These are phyloP conservation scores for Plotosus lineatus DNA, from an alignment of 2,113 vertebrate species.

Conservation along the genomic window DNA sequence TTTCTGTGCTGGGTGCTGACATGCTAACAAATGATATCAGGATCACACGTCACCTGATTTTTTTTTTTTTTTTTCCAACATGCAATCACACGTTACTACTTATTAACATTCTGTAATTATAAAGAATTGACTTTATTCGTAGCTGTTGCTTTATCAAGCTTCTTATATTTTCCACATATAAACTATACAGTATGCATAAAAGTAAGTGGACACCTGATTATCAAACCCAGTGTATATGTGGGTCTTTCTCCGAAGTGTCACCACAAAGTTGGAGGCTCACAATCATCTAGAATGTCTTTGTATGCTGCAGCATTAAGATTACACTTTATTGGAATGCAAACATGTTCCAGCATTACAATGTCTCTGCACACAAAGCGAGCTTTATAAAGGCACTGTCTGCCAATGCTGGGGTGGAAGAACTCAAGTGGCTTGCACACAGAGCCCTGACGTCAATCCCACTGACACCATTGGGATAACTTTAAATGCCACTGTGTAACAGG, in stretches of 20 bases:
- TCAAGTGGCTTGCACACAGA: background rate
- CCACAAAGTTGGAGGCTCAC: no score
- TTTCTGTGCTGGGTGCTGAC: background rate
- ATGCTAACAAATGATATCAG: background rate
- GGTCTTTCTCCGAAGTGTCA: background rate
- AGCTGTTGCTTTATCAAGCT: background rate
- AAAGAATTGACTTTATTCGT: background rate
- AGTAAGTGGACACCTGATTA: background rate
- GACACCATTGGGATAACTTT: background rate
- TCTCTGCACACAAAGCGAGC: background rate
- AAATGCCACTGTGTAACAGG: background rate
- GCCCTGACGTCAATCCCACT: background rate
- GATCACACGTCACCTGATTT: background rate
- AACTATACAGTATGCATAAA: background rate
- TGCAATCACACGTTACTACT: background rate
- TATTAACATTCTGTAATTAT: background rate
- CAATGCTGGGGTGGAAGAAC: background rate
- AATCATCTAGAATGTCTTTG: background rate
- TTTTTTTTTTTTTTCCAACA: background rate
- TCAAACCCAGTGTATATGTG: background rate
- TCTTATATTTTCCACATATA: background rate
- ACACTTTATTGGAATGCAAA: background rate
- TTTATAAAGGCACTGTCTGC: background rate
- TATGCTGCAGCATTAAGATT: background rate
- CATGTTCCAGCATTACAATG: background rate